Percentiles rank a stretch among this genome's conserved stretches.
Conservation (phyloP, 2,113 vertebrate species). For the Triplophysa rosa region DNA sequence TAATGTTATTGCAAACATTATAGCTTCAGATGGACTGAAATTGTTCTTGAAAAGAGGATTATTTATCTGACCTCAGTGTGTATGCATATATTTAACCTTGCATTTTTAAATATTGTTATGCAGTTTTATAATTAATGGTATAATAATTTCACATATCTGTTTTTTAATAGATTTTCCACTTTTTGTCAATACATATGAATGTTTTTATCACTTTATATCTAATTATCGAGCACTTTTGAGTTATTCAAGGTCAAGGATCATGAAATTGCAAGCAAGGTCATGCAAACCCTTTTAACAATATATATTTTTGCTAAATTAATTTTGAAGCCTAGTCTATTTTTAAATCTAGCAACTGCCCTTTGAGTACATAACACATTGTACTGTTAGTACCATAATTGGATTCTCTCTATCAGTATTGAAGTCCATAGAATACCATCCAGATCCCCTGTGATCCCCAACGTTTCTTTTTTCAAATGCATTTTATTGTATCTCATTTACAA, state of each 20-base stretch:
- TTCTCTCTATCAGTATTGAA: constrained; percentile 49
- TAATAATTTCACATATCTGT: too few relatives aligned
- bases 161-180: too few relatives aligned
- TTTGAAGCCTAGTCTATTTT: constrained; percentile 14
- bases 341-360: constrained; percentile 31
- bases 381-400: constrained; percentile 47
- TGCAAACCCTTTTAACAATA: not conserved
- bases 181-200: too few relatives aligned
- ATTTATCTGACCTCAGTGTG: not conserved
- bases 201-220: not conserved
- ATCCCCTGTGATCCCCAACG: constrained; percentile 37
- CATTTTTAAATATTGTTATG: not conserved
- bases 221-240: not conserved
- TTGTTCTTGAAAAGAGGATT: not conserved
- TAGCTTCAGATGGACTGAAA: not conserved
- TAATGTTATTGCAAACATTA: not conserved
- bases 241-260: not conserved
- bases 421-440: constrained; percentile 41
- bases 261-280: not conserved
- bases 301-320: not conserved
- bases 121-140: not conserved
- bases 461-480: constrained; percentile 5
- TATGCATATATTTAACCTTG: not conserved
- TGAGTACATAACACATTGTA: constrained; percentile 33
- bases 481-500: constrained; percentile 31